Conservation (phyloP, 1,140 invertebrate species). For the Planococcus citri region DNA sequence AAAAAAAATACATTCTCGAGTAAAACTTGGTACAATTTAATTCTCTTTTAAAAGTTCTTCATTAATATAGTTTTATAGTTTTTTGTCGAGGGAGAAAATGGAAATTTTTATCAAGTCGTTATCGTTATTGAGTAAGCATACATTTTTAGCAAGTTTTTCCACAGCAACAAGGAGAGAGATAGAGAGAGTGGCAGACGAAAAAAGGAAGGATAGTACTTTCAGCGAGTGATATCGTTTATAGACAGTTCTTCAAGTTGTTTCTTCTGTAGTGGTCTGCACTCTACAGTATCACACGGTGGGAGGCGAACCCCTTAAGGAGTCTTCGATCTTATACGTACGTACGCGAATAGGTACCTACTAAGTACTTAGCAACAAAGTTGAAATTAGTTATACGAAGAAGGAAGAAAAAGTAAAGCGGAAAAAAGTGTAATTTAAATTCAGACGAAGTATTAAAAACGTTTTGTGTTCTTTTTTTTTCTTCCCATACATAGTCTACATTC, state of each 20-base stretch:
- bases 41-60: too few species aligned
- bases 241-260: too few species aligned
- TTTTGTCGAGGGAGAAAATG: not conserved
- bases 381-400: not conserved
- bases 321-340: not conserved
- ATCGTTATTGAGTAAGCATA: not conserved
- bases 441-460: conserved; percentile 2
- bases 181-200: not conserved
- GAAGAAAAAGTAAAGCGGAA: not conserved
- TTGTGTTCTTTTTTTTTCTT: not conserved
- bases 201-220: too few species aligned
- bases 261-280: too few species aligned
- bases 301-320: too few species aligned
- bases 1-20: too few species aligned
- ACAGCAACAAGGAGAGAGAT: not conserved
- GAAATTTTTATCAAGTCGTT: not conserved
- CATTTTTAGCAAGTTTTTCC: too few species aligned
- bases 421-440: not conserved
- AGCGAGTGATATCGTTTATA: not conserved
- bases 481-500: too few species aligned
- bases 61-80: not conserved
- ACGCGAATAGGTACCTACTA: too few species aligned
- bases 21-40: too few species aligned
- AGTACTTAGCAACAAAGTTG: not conserved
- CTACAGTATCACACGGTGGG: too few species aligned